Base-by-base conservation (phyloP, 2,888 invertebrate genomes). In the Acrocera orbiculus region DNA sequence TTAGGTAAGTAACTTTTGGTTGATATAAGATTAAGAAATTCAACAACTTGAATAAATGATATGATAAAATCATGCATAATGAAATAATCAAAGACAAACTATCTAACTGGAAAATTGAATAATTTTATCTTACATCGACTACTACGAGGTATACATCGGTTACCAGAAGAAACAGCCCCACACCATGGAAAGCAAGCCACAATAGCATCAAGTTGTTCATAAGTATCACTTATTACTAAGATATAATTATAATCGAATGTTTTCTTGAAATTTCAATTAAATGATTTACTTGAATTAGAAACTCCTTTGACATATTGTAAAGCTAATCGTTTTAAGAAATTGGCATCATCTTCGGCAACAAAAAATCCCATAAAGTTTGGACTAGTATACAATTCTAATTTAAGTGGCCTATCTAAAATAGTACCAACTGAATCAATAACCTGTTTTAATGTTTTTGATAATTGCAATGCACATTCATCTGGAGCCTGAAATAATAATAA, bases 291-390 rank as follows among this genome's bases (percentile, higher is more conserved):
- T 50, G 76, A 67, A 49, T 73, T 71, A 31, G 76, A 72, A 11
- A 82, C 73, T 62, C 81, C 79, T 57, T 78, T 78, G 19, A 80
- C 78, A 64, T 80, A 85, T 50, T 79, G 75, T 45, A 76, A 65
- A 3, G 85, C 79, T 44, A 87, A 66, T 43, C 75, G 69, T 53
- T 79, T 80, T 36, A 89, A 63, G 54, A 80, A 76, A 44, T 79
- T 77, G 0, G 82, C 81, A 61, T 81, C 78, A 41, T 77, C 70
- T 45, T 86, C 81, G 10, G 76, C 76, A 3, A 89, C 75, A 61
- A 89, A 89, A 30, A 87, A 69, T 0, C 89, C 90, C 76, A 90
- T 85, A 54, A 87, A 90, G 58, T 86, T 87, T 13, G 76, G 76
- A 17, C 86, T 86, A 30, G 80, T 72, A 49, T 87, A 87, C 1